Evolutionary conservation across 2,113 vertebrate species (phyloP), one percentile per base, ranked within the genome.

Genomic region (Ailurus styani): DNA sequence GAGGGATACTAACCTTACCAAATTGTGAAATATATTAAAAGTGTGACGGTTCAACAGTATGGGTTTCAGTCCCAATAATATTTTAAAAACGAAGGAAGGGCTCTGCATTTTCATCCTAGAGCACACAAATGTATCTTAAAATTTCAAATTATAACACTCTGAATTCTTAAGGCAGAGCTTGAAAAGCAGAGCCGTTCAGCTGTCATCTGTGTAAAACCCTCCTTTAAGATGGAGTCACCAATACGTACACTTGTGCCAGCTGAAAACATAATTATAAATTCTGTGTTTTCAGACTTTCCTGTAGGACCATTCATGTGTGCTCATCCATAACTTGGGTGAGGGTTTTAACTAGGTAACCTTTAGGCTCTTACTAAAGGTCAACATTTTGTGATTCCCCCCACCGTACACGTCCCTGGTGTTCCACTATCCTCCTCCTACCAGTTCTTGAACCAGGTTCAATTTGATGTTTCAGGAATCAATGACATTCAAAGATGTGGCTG

Each of bases 401-500:
- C 12, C 54, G n/a, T 50, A 68, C 20, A 17, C 4, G 1, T 12
- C 50, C 57, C 54, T 55, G 20, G 18, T 82, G 82, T 93, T 83
- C 21, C 62, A 42, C 79, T 93, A 1, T 77, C 54, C 23, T 70
- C 42, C 57, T 81, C 18, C 87, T 60, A 15, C 7, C 66, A 50
- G 57, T 89, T 93, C 72, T 84, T 93, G 52, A 86, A n/a, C 34
- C 3, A 15, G 81, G 42, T 90, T 91, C 57, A 45, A 31, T 97
- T 96, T 93, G 37, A 45, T 87, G 37, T 97, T 96, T 92, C 93
- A 98, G 98, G 97, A 98, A 68, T 96, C 97, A 4, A 21, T 98
- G 94, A 97, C 97, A 47, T 98, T 98, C 95, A 94, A 29, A 84
- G 98, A 98, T 87, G 98, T 98, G 88, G 98, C 98, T 25, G 96